Evolutionary conservation across 2,888 invertebrate species (phyloP), one percentile per base, ranked within the genome.

Genomic region (Lasioglossum pauxillum): DNA sequence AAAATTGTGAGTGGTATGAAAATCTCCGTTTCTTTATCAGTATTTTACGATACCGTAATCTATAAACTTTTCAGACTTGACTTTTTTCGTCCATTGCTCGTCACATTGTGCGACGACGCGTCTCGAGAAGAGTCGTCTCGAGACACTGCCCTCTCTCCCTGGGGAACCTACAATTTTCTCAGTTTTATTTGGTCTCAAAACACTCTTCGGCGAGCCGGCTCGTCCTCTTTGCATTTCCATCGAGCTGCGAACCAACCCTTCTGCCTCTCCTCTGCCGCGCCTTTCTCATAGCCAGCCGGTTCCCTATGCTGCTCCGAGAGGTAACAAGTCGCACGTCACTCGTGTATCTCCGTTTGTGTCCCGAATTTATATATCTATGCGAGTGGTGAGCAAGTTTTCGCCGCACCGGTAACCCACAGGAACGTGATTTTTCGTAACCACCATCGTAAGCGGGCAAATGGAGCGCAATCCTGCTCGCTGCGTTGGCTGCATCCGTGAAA

Each of bases 101-200:
- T 49, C 23, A 49, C 49, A 49, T 23, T 49, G 49, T 7, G 49
- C n/a, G 67, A 35, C 67, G 67, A 35, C 35, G 64, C 64, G 35
- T 67, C 67, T 35, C 35, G 67, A 67, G 67, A 73, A 75, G 67
- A 83, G 76, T 41, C 67, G 74, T 87, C 83, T 88, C 85, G 82
- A 81, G 80, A 83, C 71, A 41, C 41, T 7, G 31, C 35, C 44
- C 46, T 57, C 53, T 27, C 44, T 23, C 75, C 76, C 46, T 38
- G 19, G 79, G 76, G 31, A 78, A 73, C 77, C 82, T 76, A 69
- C 81, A 85, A 90, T 85, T 90, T 89, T 85, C 88, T 82, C 80
- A 73, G 44, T 84, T 82, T 85, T 90, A 88, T 90, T 90, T 90
- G 88, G 78, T 90, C 87, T 88, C 81, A 90, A 90, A 90, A 90